These are phyloP conservation scores for Mico argentatus DNA, from an alignment of 2,797 vertebrate genomes.

Conservation along the genomic window DNA sequence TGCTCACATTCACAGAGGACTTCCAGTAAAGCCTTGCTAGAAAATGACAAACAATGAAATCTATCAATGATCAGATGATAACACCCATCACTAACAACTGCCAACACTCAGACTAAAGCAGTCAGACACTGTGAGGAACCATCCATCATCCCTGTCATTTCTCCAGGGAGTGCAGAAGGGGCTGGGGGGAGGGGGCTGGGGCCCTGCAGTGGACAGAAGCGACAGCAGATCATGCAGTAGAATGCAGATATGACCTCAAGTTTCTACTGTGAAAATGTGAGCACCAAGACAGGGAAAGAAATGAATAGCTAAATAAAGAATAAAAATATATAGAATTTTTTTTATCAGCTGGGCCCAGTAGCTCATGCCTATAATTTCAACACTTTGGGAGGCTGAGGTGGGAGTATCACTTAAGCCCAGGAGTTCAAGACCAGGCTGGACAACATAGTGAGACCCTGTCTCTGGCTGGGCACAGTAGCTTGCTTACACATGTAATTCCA, in stretches of 20 bases:
- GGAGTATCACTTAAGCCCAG: background rate
- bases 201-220: background rate
- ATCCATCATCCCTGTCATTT: constrained; percentile 53
- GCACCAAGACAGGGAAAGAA: background rate
- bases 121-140: background rate
- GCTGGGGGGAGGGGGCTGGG: background rate
- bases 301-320: background rate
- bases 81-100: constrained; percentile 86
- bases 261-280: background rate
- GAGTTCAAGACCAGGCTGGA: background rate
- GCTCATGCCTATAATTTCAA: background rate
- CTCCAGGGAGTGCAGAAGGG: background rate
- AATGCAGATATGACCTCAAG: background rate
- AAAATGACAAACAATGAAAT: constrained; percentile 85
- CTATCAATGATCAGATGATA: constrained; percentile 67
- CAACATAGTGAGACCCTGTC: background rate
- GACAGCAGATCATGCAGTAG: background rate
- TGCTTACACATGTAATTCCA: background rate
- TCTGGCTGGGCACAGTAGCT: background rate
- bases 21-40: constrained; percentile 46
- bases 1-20: background rate
- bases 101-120: constrained; percentile 77
- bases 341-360: background rate
- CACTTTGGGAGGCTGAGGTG: background rate
- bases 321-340: background rate